Conservation (phyloP, 2,888 invertebrate species). For the Dusona sp. region DNA sequence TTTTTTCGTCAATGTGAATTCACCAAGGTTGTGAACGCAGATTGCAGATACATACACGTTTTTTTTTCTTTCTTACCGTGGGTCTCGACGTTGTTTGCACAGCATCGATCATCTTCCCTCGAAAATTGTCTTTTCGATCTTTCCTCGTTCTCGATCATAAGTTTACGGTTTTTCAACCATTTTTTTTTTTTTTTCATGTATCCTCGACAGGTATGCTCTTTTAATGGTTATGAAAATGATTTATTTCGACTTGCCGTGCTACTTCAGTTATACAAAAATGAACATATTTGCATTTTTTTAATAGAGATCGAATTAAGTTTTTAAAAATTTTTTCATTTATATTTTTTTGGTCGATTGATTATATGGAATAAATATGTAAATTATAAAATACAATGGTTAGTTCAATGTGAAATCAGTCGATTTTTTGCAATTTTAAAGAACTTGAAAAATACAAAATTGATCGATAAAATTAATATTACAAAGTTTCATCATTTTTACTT, state of each 20-base stretch:
- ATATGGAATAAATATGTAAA: too few species aligned
- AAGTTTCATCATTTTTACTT: background rate
- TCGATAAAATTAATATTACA: background rate
- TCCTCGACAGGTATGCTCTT: too few species aligned
- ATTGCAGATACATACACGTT: background rate
- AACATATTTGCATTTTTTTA: background rate
- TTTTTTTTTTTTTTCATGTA: background rate
- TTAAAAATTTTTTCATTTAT: background rate
- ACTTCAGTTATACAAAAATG: too few species aligned
- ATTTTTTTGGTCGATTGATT: background rate
- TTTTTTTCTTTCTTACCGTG: background rate
- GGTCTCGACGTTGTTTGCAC: conserved; percentile 1
- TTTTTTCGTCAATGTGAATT: background rate
- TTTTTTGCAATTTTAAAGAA: background rate
- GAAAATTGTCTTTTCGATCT: background rate
- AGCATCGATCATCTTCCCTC: conserved; percentile 3
- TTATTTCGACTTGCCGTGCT: background rate
- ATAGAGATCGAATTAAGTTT: background rate
- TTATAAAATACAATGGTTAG: background rate
- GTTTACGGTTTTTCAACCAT: background rate
- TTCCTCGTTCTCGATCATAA: background rate
- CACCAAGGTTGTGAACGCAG: conserved; percentile 14
- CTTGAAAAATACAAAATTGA: background rate
- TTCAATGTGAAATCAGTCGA: background rate
- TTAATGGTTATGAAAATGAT: too few species aligned